Evolutionary conservation across 1,140 invertebrate genomes (phyloP).

Genomic region (Bombus vancouverensis): DNA sequence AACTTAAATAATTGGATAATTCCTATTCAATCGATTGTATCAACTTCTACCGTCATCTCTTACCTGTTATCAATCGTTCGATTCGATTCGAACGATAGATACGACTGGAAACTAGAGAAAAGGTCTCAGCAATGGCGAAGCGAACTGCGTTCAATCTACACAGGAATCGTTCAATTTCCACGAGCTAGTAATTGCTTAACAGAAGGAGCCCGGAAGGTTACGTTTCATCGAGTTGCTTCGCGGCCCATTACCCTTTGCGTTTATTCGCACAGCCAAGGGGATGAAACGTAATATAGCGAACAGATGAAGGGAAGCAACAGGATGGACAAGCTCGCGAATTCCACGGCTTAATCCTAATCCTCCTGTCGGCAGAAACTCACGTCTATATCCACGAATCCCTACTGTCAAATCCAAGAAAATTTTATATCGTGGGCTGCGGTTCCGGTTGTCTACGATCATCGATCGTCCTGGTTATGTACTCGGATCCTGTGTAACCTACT

Average conservation of each 20-base stretch:
- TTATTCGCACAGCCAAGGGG: not conserved
- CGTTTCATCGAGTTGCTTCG: conserved; percentile 19
- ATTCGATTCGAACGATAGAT: not conserved
- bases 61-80: too few species aligned
- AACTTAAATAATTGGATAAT: not conserved
- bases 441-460: not conserved
- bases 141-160: conserved; percentile 4
- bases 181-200: too few species aligned
- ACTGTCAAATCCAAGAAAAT: not conserved
- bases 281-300: conserved; percentile 13
- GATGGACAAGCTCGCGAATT: not conserved
- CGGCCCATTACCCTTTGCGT: conserved; percentile 4
- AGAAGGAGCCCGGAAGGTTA: not conserved
- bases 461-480: not conserved
- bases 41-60: not conserved
- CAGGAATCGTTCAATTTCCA: conserved; percentile 25
- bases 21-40: not conserved
- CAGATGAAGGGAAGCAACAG: conserved; percentile 12
- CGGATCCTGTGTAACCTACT: not conserved
- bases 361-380: not conserved
- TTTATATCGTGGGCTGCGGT: not conserved
- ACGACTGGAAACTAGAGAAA: not conserved
- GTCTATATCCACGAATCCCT: too few species aligned
- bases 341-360: not conserved
- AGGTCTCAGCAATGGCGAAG: not conserved